phyloP scores from a whole-genome alignment of 2,888 invertebrate species.

The Nomada fabriciana region DNA sequence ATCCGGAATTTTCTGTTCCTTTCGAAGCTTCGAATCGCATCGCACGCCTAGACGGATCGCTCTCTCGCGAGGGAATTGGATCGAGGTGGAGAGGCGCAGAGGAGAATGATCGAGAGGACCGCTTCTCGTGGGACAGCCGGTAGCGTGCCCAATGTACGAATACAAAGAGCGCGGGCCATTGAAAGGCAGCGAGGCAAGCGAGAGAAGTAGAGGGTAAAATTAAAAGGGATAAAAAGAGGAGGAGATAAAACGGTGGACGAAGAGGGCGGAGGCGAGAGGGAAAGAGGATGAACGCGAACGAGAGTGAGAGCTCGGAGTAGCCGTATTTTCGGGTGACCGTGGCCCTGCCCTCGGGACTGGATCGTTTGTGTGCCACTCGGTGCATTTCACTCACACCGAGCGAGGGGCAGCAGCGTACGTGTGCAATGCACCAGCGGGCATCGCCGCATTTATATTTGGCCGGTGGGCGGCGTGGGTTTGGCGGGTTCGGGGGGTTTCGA shows the following conservation, averaged over 20 bases:
- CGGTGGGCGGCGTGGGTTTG: constrained; percentile 60
- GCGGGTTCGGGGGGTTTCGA: constrained; percentile 18
- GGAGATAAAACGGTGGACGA: constrained; percentile 22
- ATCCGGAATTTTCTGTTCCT: too few species aligned
- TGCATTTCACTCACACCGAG: constrained; percentile 65
- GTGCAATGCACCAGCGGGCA: constrained; percentile 27
- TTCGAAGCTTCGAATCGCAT: too few species aligned
- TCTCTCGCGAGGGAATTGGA: too few species aligned
- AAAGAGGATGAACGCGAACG: constrained; percentile 52
- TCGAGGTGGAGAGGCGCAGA: background rate
- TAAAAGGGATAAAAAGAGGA: constrained; percentile 54
- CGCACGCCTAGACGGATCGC: too few species aligned
- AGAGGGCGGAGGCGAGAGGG: constrained; percentile 42
- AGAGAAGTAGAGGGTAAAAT: constrained; percentile 52
- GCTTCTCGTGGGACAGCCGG: constrained; percentile 69
- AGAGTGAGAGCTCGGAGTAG: constrained; percentile 68
- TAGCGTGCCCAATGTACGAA: constrained; percentile 57
- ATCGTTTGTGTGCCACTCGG: constrained; percentile 73
- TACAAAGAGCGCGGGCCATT: constrained; percentile 70
- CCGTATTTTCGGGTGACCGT: constrained; percentile 82
- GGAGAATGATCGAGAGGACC: constrained; percentile 38
- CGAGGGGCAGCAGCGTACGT: background rate
- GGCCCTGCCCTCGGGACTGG: constrained; percentile 80
- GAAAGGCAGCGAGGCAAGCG: constrained; percentile 72
- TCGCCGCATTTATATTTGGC: constrained; percentile 67